Conservation (phyloP, 2,113 vertebrate species). For the Xiphorhynchus elegans region DNA sequence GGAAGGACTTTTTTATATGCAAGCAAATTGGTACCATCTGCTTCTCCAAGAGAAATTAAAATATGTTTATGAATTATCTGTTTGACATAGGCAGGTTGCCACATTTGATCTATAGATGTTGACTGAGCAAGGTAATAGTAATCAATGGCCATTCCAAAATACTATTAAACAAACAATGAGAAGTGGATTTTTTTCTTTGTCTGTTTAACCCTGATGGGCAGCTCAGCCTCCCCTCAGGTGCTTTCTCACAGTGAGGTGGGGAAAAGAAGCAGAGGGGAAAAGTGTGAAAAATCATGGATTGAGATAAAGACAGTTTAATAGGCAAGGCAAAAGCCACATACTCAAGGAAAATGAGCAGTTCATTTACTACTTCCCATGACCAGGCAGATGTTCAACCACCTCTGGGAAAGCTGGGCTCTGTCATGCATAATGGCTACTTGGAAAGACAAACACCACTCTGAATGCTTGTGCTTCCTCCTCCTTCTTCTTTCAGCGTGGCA, state of each 20-base stretch:
- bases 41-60: not conserved
- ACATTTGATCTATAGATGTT: not conserved
- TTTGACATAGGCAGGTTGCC: not conserved
- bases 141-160: not conserved
- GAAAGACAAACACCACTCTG: not conserved
- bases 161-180: not conserved
- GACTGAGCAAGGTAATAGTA: not conserved
- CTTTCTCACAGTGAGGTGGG: not conserved
- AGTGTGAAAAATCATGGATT: not conserved
- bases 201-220: not conserved
- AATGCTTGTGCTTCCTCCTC: not conserved
- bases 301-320: not conserved
- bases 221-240: not conserved
- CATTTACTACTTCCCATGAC: not conserved
- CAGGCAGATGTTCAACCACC: not conserved
- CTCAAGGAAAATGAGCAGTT: not conserved
- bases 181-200: not conserved
- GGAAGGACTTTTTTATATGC: not conserved
- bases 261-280: not conserved
- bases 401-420: not conserved
- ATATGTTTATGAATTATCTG: not conserved
- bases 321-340: not conserved
- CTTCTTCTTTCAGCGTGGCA: not conserved
- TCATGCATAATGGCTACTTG: rapidly evolving
- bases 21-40: not conserved